Conservation (phyloP, 2,888 invertebrate species). For the Caenorhabditis sinica region DNA sequence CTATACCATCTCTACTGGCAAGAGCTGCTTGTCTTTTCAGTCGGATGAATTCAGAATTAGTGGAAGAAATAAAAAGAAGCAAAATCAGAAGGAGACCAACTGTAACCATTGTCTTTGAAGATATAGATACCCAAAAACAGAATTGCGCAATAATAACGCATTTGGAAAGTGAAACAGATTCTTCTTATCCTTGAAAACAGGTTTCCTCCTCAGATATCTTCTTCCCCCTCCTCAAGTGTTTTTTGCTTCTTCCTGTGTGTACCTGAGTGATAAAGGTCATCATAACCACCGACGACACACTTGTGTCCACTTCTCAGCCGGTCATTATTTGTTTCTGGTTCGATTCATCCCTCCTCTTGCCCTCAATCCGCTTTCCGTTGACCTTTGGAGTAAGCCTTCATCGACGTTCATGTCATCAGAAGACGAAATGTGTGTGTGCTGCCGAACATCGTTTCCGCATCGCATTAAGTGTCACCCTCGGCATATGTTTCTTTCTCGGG, state of each 20-base stretch:
- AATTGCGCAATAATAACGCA: constrained; percentile 50
- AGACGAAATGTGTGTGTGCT: not conserved
- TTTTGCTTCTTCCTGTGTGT: constrained; percentile 14
- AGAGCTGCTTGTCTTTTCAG: constrained; percentile 64
- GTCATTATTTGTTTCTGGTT: constrained; percentile 66
- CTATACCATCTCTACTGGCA: constrained; percentile 72
- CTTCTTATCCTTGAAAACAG: constrained; percentile 39
- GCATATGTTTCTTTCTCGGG: constrained; percentile 54
- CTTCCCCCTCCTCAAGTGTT: not conserved
- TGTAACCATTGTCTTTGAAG: constrained; percentile 10
- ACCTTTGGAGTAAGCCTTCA: constrained; percentile 49
- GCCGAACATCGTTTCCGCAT: constrained; percentile 41
- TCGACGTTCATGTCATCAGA: constrained; percentile 25
- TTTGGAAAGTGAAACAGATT: constrained; percentile 9
- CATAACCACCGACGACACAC: constrained; percentile 10
- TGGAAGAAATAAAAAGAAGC: not conserved
- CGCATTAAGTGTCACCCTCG: constrained; percentile 37
- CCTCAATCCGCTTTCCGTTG: constrained; percentile 54
- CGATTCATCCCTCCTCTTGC: constrained; percentile 34
- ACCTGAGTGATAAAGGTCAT: constrained; percentile 52
- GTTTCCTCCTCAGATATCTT: constrained; percentile 22
- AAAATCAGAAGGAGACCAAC: not conserved
- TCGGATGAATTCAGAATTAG: constrained; percentile 43
- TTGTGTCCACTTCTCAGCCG: constrained; percentile 31
- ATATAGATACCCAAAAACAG: constrained; percentile 31